phyloP scores from a whole-genome alignment of 1,140 invertebrate genomes.

The Leptonema lineaticorne region DNA sequence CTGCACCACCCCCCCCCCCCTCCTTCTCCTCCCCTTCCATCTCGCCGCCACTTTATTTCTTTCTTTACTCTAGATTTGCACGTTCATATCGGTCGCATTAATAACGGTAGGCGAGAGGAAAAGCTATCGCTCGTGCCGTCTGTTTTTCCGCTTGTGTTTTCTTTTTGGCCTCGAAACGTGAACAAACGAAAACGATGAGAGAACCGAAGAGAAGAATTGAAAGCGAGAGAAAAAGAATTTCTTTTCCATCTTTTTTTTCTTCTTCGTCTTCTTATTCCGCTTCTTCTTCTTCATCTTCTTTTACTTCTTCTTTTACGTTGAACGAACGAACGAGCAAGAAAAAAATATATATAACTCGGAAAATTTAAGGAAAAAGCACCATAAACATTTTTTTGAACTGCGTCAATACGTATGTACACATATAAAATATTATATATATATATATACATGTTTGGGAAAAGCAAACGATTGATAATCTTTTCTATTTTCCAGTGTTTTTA shows the following conservation, averaged over 20 bases:
- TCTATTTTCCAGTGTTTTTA: conserved; percentile 10
- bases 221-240: neutral
- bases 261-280: too few species aligned
- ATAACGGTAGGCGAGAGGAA: conserved; percentile 4
- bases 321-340: too few species aligned
- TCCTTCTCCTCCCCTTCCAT: too few species aligned
- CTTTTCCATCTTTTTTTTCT: neutral
- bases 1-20: too few species aligned
- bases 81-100: conserved; percentile 12
- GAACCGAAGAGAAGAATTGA: neutral
- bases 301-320: too few species aligned
- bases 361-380: conserved; percentile 17
- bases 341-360: conserved; percentile 6
- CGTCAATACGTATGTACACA: neutral
- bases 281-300: too few species aligned
- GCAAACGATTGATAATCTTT: conserved; percentile 22
- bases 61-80: neutral
- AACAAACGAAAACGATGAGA: neutral
- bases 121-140: neutral
- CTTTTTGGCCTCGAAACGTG: neutral
- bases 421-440: too few species aligned
- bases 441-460: neutral
- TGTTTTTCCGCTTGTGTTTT: conserved; percentile 16
- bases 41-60: too few species aligned
- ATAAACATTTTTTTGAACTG: conserved; percentile 22